phyloP scores from a whole-genome alignment of 2,797 vertebrate genomes.

The Phrynocephalus forsythii region DNA sequence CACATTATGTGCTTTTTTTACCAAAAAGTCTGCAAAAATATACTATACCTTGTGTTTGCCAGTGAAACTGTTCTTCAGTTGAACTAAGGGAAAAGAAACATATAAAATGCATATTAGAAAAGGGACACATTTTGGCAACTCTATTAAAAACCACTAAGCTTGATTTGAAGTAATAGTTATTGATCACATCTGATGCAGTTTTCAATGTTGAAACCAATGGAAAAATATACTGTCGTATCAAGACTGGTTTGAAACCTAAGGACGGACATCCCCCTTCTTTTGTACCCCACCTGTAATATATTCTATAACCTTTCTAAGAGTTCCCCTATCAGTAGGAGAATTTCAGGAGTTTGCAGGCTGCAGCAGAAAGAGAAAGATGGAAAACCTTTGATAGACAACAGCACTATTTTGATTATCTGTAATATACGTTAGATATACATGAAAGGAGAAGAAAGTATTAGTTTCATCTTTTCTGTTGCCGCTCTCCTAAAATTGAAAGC shows the following conservation, averaged over 20 bases:
- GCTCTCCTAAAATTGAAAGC: no score
- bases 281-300: background rate
- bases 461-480: no score
- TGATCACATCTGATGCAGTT: slow-evolving; percentile 24
- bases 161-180: background rate
- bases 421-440: no score
- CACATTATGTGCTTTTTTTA: background rate
- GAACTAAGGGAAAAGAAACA: slow-evolving; percentile 84
- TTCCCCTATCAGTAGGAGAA: background rate
- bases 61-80: slow-evolving; percentile 94
- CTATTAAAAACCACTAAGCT: background rate
- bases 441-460: no score
- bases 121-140: background rate
- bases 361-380: background rate
- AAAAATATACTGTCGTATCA: background rate
- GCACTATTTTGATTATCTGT: no score
- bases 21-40: background rate
- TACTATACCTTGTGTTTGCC: slow-evolving; percentile 93
- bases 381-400: background rate
- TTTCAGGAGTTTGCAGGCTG: background rate
- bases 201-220: slow-evolving; percentile 3
- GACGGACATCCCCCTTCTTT: background rate
- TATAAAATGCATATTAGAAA: slow-evolving; percentile 15
- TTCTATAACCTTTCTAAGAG: background rate
- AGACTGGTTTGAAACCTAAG: background rate